These are phyloP conservation scores for Lasioglossum villosulum DNA, from an alignment of 2,888 invertebrate genomes.

Conservation along the genomic window DNA sequence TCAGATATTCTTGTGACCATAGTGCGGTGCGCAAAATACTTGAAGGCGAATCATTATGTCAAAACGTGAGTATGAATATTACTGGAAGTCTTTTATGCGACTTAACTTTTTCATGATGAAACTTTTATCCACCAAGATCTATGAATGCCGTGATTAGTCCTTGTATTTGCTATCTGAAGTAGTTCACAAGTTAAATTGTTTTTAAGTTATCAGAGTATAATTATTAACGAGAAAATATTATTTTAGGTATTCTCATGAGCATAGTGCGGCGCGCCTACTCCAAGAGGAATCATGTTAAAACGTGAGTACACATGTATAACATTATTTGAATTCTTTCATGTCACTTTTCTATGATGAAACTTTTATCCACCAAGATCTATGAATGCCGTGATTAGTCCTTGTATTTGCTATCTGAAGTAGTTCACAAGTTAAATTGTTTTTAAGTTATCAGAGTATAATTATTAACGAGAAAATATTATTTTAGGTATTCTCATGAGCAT, in stretches of 20 bases:
- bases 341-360: conserved; percentile 39
- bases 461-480: conserved; percentile 20
- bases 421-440: background rate
- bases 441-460: background rate
- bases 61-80: background rate
- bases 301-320: no score
- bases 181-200: background rate
- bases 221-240: conserved; percentile 18
- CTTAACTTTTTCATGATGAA: conserved; percentile 39
- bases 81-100: background rate
- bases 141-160: conserved; percentile 77
- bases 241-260: conserved; percentile 8
- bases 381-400: conserved; percentile 73
- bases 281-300: background rate
- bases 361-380: conserved; percentile 85
- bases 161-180: conserved; percentile 62
- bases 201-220: background rate
- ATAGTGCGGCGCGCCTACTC: background rate
- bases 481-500: background rate
- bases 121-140: conserved; percentile 84
- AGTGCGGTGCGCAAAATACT: background rate
- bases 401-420: conserved; percentile 63
- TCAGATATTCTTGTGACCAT: background rate
- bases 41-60: background rate
- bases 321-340: no score